Percentiles rank a stretch among this genome's conserved stretches.
phyloP scores from a whole-genome alignment of 1,140 invertebrate genomes.

The Cherax quadricarinatus region DNA sequence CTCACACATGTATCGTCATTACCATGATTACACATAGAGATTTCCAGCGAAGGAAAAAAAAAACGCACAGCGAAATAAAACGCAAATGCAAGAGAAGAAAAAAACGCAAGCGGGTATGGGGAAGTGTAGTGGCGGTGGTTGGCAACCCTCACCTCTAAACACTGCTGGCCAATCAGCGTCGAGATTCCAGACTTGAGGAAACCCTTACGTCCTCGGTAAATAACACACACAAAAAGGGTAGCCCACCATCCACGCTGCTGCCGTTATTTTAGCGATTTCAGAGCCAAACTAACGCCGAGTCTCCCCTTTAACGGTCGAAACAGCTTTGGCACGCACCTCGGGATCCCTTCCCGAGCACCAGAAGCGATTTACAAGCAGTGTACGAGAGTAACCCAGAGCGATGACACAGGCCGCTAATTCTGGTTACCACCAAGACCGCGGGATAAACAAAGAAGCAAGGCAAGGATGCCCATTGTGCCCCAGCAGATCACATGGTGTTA shows the following conservation, averaged over 20 bases:
- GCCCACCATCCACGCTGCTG: slow-evolving; percentile 28
- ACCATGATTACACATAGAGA: not conserved
- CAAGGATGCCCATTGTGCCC: slow-evolving; percentile 68
- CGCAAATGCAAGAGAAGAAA: not conserved
- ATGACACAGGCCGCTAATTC: slow-evolving; percentile 21
- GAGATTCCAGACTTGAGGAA: slow-evolving; percentile 70
- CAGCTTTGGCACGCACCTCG: no score
- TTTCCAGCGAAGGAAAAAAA: not conserved
- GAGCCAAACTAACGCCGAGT: not conserved
- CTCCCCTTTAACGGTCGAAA: no score
- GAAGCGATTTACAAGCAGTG: no score
- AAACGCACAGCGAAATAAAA: not conserved
- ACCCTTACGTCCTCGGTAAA: slow-evolving; percentile 64
- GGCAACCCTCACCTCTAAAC: slow-evolving; percentile 61
- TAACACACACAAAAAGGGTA: slow-evolving; percentile 70
- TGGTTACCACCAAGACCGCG: slow-evolving; percentile 12
- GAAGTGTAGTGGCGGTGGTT: not conserved
- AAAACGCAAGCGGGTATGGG: slow-evolving; percentile 2
- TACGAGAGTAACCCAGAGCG: no score
- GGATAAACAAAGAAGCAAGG: slow-evolving; percentile 63
- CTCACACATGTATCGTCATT: not conserved
- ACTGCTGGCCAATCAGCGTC: slow-evolving; percentile 61
- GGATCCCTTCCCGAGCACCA: no score
- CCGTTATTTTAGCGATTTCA: slow-evolving; percentile 43
- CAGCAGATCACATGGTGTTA: slow-evolving; percentile 62